Conservation (phyloP, 1,140 invertebrate species). For the Varroa destructor region DNA sequence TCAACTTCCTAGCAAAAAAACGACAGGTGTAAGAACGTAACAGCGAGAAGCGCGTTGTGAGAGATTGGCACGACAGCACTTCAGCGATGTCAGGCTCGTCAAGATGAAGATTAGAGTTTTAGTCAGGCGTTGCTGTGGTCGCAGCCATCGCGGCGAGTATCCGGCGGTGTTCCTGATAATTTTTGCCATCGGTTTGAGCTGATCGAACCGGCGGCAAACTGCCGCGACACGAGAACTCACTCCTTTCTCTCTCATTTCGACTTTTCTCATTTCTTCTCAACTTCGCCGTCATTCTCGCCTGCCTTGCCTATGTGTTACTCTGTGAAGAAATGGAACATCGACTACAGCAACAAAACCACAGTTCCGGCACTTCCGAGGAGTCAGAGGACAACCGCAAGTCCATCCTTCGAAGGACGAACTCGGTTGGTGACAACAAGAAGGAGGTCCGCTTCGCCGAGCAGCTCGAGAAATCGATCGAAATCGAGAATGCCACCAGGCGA, state of each 20-base stretch:
- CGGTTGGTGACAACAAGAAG: slow-evolving; percentile 16
- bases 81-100: too few species aligned
- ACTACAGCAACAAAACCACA: background rate
- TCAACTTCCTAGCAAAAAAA: too few species aligned
- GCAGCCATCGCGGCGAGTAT: too few species aligned
- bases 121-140: too few species aligned
- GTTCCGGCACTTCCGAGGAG: background rate
- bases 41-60: too few species aligned
- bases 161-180: too few species aligned
- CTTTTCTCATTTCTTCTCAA: background rate
- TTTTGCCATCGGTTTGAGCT: too few species aligned
- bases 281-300: background rate
- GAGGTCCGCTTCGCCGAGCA: slow-evolving; percentile 19
- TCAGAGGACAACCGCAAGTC: background rate
- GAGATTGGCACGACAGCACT: too few species aligned
- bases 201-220: background rate
- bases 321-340: background rate
- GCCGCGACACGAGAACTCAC: background rate
- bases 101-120: too few species aligned
- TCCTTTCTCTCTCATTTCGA: slow-evolving; percentile 6
- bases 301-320: background rate
- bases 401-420: slow-evolving; percentile 4
- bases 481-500: background rate
- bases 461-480: slow-evolving; percentile 10
- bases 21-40: too few species aligned